phyloP scores from a whole-genome alignment of 2,113 vertebrate species.

The Colossoma macropomum region DNA sequence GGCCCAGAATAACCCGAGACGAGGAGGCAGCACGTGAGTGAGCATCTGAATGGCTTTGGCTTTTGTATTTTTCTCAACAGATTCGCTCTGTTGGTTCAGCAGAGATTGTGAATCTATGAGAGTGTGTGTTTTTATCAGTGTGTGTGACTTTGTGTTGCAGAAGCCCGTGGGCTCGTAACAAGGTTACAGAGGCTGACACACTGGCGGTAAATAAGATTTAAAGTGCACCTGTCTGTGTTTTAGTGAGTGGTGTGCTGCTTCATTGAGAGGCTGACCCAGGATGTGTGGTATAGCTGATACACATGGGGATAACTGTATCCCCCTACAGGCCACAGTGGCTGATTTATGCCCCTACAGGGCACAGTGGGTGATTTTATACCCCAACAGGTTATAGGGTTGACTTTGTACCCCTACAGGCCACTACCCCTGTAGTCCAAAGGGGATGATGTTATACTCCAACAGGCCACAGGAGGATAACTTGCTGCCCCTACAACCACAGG shows the following conservation, averaged over 20 bases:
- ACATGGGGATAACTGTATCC: not conserved
- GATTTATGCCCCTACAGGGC: no score
- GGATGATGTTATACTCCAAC: no score
- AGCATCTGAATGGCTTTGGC: constrained; percentile 1
- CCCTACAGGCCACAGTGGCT: not conserved
- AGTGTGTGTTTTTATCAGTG: constrained; percentile 24
- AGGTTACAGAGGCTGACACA: constrained; percentile 16
- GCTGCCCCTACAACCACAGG: no score
- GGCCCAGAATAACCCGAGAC: constrained; percentile 19
- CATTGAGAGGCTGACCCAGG: not conserved
- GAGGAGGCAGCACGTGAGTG: not conserved
- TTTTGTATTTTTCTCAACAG: not conserved
- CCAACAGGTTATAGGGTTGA: no score
- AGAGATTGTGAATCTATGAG: not conserved
- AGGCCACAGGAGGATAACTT: no score
- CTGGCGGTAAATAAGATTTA: constrained; percentile 5
- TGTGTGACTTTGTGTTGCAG: constrained; percentile 17
- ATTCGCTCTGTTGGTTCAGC: not conserved
- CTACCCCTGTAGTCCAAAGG: no score
- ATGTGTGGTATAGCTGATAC: not conserved
- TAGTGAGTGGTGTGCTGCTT: not conserved
- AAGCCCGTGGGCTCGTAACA: constrained; percentile 11
- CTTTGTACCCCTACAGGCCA: no score
- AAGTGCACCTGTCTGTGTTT: not conserved
- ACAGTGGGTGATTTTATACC: no score